phyloP scores from a whole-genome alignment of 2,888 invertebrate species.

The Anagyrus pseudococci region DNA sequence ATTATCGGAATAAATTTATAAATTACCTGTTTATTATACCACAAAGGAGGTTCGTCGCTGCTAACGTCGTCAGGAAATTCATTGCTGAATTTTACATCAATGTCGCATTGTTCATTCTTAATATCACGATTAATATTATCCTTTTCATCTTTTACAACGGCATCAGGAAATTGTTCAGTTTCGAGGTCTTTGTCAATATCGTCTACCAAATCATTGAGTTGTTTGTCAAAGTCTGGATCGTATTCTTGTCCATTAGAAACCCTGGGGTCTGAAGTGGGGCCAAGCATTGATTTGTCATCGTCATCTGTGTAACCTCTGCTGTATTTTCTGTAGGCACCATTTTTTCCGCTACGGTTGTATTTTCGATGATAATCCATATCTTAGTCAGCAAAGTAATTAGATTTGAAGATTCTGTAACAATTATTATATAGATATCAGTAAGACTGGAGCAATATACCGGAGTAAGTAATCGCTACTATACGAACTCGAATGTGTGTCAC shows the following conservation, averaged over 20 bases:
- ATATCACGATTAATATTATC: background rate
- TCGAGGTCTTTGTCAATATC: constrained; percentile 23
- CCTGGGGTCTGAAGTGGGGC: constrained; percentile 3
- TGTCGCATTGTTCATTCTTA: constrained; percentile 18
- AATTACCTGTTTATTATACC: constrained; percentile 29
- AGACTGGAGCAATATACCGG: too few species aligned
- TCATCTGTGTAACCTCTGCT: background rate
- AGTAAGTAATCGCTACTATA: too few species aligned
- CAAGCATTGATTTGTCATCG: constrained; percentile 21
- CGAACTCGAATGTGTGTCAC: too few species aligned
- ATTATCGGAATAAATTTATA: too few species aligned
- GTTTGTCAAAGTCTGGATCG: constrained; percentile 23
- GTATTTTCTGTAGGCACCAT: too few species aligned
- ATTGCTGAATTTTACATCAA: constrained; percentile 29
- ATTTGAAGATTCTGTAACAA: too few species aligned
- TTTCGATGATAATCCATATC: constrained; percentile 32
- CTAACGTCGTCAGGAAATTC: constrained; percentile 24
- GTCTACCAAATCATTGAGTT: constrained; percentile 29
- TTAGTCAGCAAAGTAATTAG: too few species aligned
- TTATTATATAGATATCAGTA: too few species aligned
- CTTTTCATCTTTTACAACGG: background rate
- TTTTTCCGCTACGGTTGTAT: background rate
- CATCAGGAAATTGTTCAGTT: background rate
- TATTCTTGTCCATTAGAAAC: background rate
- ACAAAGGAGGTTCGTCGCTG: constrained; percentile 4